These are phyloP conservation scores for Himalopsyche kuldschensis DNA, from an alignment of 2,888 invertebrate species.

Conservation along the genomic window DNA sequence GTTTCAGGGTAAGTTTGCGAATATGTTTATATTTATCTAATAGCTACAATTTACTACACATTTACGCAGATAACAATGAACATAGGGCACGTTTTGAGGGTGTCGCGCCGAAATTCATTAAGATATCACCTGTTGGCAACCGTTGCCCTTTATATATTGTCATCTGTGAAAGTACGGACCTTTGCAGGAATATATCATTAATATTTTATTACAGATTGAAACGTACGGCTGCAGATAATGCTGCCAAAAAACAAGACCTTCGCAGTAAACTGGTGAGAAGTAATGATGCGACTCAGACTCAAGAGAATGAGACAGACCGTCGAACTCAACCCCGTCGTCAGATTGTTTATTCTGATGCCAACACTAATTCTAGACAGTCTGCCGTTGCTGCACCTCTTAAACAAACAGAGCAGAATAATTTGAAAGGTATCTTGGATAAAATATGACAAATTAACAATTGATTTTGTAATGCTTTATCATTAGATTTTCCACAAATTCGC, in stretches of 20 bases:
- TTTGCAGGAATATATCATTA: not conserved
- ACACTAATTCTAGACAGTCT: not conserved
- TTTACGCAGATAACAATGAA: too few relatives aligned
- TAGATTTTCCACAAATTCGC: not conserved
- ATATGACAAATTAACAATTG: not conserved
- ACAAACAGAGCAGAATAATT: not conserved
- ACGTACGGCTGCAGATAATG: not conserved
- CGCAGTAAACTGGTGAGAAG: slow-evolving; percentile 29
- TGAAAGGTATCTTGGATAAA: not conserved
- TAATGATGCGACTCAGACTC: not conserved
- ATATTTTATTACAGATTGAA: slow-evolving; percentile 5
- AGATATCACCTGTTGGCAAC: too few relatives aligned
- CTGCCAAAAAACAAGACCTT: slow-evolving; percentile 7
- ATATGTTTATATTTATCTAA: too few relatives aligned
- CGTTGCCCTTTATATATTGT: too few relatives aligned
- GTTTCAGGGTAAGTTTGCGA: not conserved
- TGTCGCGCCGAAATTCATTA: too few relatives aligned
- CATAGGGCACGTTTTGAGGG: too few relatives aligned
- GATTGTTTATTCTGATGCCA: slow-evolving; percentile 18
- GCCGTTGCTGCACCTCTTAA: not conserved
- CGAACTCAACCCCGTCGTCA: slow-evolving; percentile 5
- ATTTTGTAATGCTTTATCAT: not conserved
- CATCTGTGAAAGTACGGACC: too few relatives aligned
- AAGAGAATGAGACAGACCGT: not conserved
- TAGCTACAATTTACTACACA: too few relatives aligned